Evolutionary conservation across 2,888 invertebrate species (phyloP).

Genomic region (Dynastes tityus): DNA sequence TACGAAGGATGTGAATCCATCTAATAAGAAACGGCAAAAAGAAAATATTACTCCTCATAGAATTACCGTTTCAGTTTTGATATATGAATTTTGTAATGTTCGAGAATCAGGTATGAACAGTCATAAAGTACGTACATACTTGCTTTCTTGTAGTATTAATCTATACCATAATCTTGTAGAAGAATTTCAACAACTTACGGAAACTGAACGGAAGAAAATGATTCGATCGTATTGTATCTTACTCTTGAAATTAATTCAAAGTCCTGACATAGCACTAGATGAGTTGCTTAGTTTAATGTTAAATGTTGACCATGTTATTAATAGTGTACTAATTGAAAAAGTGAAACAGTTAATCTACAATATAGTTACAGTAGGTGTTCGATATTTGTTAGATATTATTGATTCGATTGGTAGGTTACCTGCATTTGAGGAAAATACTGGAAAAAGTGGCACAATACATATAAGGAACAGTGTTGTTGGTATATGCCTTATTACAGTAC

Average conservation of each 20-base stretch:
- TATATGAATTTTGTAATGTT: slow-evolving; percentile 82
- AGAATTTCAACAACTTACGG: slow-evolving; percentile 69
- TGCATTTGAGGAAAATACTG: slow-evolving; percentile 53
- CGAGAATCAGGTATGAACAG: slow-evolving; percentile 71
- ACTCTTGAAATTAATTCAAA: slow-evolving; percentile 86
- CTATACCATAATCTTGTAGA: slow-evolving; percentile 69
- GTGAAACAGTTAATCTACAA: slow-evolving; percentile 70
- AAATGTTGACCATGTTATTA: slow-evolving; percentile 55
- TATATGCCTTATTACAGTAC: slow-evolving; percentile 62
- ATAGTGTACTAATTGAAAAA: slow-evolving; percentile 44
- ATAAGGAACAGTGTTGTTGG: slow-evolving; percentile 81
- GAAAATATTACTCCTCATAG: slow-evolving; percentile 86
- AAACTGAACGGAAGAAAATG: slow-evolving; percentile 56
- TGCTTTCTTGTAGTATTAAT: slow-evolving; percentile 22
- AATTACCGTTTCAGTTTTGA: slow-evolving; percentile 83
- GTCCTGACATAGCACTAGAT: slow-evolving; percentile 83
- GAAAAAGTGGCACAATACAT: slow-evolving; percentile 64
- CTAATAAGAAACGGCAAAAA: slow-evolving; percentile 38
- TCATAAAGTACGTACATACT: background rate
- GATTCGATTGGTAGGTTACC: slow-evolving; percentile 59
- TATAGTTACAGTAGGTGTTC: slow-evolving; percentile 74
- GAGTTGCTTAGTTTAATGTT: slow-evolving; percentile 79
- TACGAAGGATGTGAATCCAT: slow-evolving; percentile 18
- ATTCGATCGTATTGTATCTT: slow-evolving; percentile 85
- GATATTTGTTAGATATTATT: slow-evolving; percentile 65